Conservation (phyloP, 2,113 vertebrate species). For the Periophthalmus modestus region DNA sequence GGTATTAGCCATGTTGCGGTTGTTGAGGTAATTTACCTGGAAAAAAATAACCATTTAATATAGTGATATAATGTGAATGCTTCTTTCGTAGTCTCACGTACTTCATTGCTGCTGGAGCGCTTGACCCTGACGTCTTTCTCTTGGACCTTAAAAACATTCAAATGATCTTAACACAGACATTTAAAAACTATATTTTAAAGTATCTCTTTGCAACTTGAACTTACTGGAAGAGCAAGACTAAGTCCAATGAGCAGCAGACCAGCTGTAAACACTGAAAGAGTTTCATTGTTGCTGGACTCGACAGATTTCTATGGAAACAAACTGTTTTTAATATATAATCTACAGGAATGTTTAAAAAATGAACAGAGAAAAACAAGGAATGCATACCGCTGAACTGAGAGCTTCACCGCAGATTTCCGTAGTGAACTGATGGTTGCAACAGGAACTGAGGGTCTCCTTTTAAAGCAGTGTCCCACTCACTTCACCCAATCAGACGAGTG, state of each 20-base stretch:
- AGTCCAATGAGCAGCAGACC: slow-evolving; percentile 9
- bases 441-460: background rate
- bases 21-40: background rate
- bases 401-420: background rate
- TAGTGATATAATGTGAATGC: background rate
- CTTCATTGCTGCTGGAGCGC: slow-evolving; percentile 12
- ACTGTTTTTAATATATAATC: background rate
- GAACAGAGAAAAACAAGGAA: background rate
- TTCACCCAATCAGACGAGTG: slow-evolving; percentile 13
- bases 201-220: background rate
- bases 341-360: background rate
- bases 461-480: background rate
- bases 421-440: background rate
- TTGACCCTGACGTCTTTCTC: slow-evolving; percentile 6
- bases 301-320: background rate
- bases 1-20: background rate
- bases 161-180: background rate
- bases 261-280: background rate
- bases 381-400: slow-evolving; percentile 7
- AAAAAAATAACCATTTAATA: background rate
- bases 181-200: background rate
- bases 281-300: slow-evolving; percentile 10
- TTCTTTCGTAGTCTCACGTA: background rate
- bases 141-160: slow-evolving; percentile 17
- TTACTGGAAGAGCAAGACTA: slow-evolving; percentile 17